These are phyloP conservation scores for Neoaliturus tenellus DNA, from an alignment of 2,888 invertebrate species.

Conservation along the genomic window DNA sequence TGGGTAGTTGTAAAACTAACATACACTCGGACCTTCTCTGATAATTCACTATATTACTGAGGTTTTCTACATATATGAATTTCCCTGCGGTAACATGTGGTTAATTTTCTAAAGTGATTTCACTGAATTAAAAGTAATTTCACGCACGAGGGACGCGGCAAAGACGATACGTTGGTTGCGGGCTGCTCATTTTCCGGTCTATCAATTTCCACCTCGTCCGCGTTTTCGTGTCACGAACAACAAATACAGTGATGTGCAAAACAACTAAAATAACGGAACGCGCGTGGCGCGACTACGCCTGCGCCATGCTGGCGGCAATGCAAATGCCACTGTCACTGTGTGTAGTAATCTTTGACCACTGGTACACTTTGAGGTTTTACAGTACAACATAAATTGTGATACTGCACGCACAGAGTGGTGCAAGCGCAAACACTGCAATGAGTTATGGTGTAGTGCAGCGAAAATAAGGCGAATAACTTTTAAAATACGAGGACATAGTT, in stretches of 20 bases:
- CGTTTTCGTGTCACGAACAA: neutral
- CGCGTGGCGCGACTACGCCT: neutral
- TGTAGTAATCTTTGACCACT: too few relatives aligned
- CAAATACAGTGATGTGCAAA: slow-evolving; percentile 2
- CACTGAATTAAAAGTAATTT: neutral
- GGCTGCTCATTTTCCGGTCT: slow-evolving; percentile 22
- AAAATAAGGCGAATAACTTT: too few relatives aligned
- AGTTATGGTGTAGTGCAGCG: too few relatives aligned
- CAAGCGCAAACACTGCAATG: too few relatives aligned
- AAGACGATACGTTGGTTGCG: slow-evolving; percentile 14
- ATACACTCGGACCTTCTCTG: too few relatives aligned
- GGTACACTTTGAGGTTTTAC: too few relatives aligned
- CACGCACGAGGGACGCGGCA: neutral
- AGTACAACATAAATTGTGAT: too few relatives aligned
- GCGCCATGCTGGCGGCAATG: too few relatives aligned
- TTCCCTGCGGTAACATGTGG: neutral
- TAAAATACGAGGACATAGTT: too few relatives aligned
- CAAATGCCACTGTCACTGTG: too few relatives aligned
- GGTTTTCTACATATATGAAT: neutral
- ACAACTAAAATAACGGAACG: neutral
- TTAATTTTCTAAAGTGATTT: slow-evolving; percentile 10
- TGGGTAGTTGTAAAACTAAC: too few relatives aligned
- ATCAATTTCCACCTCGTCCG: slow-evolving; percentile 7
- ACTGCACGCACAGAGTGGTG: too few relatives aligned
- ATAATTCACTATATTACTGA: neutral